phyloP scores from a whole-genome alignment of 2,888 invertebrate genomes.

The Ischnus inquisitorius region DNA sequence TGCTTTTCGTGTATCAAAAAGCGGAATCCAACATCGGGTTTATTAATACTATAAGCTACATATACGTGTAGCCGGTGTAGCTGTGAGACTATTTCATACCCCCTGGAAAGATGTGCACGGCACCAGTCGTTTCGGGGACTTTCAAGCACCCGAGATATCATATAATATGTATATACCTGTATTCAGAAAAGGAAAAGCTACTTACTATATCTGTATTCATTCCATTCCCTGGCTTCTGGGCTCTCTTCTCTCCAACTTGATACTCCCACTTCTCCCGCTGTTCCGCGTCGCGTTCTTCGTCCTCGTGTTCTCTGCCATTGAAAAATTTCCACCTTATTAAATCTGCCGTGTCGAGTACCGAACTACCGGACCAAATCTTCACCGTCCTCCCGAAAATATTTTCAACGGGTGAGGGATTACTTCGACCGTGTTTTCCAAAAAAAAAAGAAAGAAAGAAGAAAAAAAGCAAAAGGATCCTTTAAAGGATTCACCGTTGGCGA shows the following conservation, averaged over 20 bases:
- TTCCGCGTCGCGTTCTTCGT: not conserved
- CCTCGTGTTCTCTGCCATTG: conserved; percentile 14
- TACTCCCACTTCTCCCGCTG: not conserved
- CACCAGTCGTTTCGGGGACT: conserved; percentile 12
- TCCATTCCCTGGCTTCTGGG: not conserved
- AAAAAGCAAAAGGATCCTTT: not conserved
- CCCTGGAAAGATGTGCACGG: conserved; percentile 22
- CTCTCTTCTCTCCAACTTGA: not conserved
- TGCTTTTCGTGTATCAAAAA: conserved; percentile 25
- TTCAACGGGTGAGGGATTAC: not conserved
- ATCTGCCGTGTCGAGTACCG: conserved; percentile 7
- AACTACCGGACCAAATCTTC: conserved; percentile 21
- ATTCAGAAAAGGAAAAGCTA: conserved; percentile 6
- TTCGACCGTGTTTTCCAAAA: not conserved
- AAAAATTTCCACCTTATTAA: conserved; percentile 41
- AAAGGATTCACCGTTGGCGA: not conserved
- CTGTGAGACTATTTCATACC: conserved; percentile 14
- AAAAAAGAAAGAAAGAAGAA: not conserved
- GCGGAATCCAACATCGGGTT: conserved; percentile 2
- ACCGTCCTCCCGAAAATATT: not conserved
- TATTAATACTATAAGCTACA: conserved; percentile 14
- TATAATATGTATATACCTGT: not conserved
- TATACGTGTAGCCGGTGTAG: conserved; percentile 3
- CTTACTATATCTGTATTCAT: not conserved
- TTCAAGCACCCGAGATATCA: conserved; percentile 5